Evolutionary conservation across 2,797 vertebrate species (phyloP).

Genomic region (Linurgus olivaceus): DNA sequence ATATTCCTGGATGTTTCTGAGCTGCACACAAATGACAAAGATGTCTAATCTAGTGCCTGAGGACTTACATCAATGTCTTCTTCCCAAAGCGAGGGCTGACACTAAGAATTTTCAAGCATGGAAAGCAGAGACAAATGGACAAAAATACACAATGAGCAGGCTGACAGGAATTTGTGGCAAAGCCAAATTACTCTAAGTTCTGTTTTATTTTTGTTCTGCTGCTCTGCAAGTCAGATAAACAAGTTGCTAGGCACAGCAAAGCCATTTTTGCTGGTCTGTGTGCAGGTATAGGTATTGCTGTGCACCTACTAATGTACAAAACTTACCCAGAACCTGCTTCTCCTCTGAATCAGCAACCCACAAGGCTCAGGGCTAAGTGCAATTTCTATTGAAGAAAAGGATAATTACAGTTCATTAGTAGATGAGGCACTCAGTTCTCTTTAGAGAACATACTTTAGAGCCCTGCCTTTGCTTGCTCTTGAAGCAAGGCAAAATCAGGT

Average conservation of each 20-base stretch:
- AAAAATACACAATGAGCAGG: neutral
- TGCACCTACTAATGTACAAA: neutral
- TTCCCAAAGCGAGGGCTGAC: neutral
- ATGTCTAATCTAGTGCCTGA: neutral
- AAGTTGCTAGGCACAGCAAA: neutral
- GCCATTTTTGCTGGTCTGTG: neutral
- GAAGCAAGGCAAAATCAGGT: neutral
- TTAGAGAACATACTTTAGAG: neutral
- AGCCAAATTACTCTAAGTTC: neutral
- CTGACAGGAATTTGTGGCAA: neutral
- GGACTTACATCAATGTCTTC: neutral
- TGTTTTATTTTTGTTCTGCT: neutral
- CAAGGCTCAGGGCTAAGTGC: neutral
- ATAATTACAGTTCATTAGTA: slow-evolving; percentile 28
- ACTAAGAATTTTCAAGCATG: neutral
- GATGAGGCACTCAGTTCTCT: neutral
- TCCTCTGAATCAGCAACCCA: neutral
- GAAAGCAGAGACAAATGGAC: neutral
- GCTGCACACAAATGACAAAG: neutral
- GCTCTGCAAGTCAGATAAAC: neutral
- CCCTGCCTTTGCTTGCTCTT: neutral
- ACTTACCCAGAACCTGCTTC: neutral
- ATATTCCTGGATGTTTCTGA: neutral
- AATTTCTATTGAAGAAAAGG: neutral
- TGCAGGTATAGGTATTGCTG: neutral